phyloP scores from a whole-genome alignment of 2,888 invertebrate species.

The Homarus gammarus region DNA sequence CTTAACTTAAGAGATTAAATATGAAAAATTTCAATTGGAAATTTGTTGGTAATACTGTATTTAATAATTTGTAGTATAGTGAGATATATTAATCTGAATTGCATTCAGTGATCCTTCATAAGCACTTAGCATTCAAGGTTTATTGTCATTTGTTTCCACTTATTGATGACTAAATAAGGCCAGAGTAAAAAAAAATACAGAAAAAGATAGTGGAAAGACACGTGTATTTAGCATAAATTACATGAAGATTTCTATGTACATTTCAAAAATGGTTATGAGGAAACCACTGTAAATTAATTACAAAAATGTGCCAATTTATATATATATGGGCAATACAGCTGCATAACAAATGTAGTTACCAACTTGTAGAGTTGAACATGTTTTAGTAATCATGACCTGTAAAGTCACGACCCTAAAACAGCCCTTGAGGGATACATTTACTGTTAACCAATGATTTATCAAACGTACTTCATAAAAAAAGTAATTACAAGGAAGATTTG shows the following conservation, averaged over 20 bases:
- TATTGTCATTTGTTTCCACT: too few species aligned
- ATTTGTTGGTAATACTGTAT: too few species aligned
- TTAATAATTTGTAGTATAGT: too few species aligned
- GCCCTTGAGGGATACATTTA: slow-evolving; percentile 23
- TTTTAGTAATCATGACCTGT: background rate
- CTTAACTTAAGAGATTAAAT: too few species aligned
- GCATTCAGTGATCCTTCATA: too few species aligned
- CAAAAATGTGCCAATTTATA: slow-evolving; percentile 35
- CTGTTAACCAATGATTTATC: background rate
- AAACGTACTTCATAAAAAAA: background rate
- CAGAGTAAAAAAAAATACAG: background rate
- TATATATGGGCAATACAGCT: slow-evolving; percentile 34
- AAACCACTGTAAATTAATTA: slow-evolving; percentile 35
- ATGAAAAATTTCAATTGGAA: too few species aligned
- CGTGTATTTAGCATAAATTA: slow-evolving; percentile 72
- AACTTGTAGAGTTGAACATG: slow-evolving; percentile 33
- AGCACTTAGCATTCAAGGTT: too few species aligned
- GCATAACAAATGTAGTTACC: slow-evolving; percentile 35
- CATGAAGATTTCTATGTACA: slow-evolving; percentile 66
- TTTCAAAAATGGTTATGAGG: slow-evolving; percentile 20
- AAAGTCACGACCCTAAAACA: background rate
- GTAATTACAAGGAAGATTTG: slow-evolving; percentile 14
- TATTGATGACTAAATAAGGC: too few species aligned
- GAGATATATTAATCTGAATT: too few species aligned
- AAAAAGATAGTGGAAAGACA: slow-evolving; percentile 59